These are phyloP conservation scores for Strix aluco DNA, from an alignment of 2,113 vertebrate species.

Conservation along the genomic window DNA sequence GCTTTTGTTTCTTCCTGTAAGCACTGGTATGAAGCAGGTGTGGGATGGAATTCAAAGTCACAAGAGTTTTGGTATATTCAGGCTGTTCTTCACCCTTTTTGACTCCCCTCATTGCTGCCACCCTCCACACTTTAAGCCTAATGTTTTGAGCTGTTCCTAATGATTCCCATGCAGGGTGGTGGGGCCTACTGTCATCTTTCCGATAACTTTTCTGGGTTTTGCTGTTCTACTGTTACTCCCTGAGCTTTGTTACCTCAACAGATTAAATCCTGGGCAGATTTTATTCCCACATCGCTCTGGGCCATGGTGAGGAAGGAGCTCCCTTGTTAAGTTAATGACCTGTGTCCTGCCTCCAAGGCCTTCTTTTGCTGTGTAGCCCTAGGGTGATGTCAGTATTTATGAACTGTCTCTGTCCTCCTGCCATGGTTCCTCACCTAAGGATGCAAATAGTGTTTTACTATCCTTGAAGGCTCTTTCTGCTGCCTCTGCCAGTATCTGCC, in stretches of 20 bases:
- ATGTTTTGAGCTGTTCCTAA: not conserved
- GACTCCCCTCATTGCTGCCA: not conserved
- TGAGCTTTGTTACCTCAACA: not conserved
- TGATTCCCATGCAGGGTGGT: not conserved
- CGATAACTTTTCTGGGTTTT: not conserved
- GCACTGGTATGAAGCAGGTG: not conserved
- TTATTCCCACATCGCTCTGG: not conserved
- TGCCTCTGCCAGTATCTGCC: constrained; percentile 23
- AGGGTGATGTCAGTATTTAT: not conserved
- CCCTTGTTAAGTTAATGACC: constrained; percentile 16
- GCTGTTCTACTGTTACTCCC: not conserved
- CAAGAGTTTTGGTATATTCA: not conserved
- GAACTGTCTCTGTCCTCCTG: not conserved
- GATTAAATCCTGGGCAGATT: not conserved
- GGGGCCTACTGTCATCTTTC: not conserved
- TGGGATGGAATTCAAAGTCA: not conserved
- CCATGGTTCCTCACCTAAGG: constrained; percentile 21
- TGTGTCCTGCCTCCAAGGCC: not conserved
- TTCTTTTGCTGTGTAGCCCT: not conserved
- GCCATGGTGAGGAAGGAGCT: not conserved
- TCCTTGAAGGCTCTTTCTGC: constrained; percentile 23
- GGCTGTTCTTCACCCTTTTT: not conserved
- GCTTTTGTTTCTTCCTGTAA: not conserved
- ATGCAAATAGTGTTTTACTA: not conserved
- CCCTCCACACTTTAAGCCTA: not conserved